Evolutionary conservation across 2,888 invertebrate species (phyloP), one percentile per base, ranked within the genome.

Genomic region (Melolontha melolontha): DNA sequence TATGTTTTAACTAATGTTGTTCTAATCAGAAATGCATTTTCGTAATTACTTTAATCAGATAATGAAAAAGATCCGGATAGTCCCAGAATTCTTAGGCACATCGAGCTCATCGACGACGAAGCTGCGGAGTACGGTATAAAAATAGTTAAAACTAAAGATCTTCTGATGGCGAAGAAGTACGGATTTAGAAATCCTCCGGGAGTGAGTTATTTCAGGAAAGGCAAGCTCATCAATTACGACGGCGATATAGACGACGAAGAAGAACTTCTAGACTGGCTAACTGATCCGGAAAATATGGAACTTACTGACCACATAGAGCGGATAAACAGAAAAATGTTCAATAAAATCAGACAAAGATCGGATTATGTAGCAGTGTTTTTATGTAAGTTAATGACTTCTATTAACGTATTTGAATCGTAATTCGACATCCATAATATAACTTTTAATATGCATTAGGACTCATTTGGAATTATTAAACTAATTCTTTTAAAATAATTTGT

Each of bases 201-300:
- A 5, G 90, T 96, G 6, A 94, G 94, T 0, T 95, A 95, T 80
- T 96, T 96, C 85, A 88, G 96, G 65, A 95, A 95, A 83, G 93
- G 87, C 76, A 95, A 96, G 84, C 89, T 91, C 71, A 94, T 96
- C 12, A 95, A 95, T 79, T 96, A 96, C 78, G 96, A 96, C 77
- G 96, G 96, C 11, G 96, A 96, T 76, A 92, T 96, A 70, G 95
- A 95, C 76, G 95, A 95, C 75, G 95, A 95, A 81, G 94, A 95
- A 83, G 91, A 91, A 77, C 88, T 95, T 66, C 86, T 96, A 34
- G 96, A 96, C 80, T 96, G 96, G 96, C 84, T 96, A 11, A 96
- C 96, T 0, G 93, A 95, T 81, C 96, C 96, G 0, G 93, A 94
- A 77, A 96, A 96, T 76, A 96, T 96, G 96, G 96, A 96, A 83